Conservation (phyloP, 2,888 invertebrate genomes). For the Mechanitis mazaeus region DNA sequence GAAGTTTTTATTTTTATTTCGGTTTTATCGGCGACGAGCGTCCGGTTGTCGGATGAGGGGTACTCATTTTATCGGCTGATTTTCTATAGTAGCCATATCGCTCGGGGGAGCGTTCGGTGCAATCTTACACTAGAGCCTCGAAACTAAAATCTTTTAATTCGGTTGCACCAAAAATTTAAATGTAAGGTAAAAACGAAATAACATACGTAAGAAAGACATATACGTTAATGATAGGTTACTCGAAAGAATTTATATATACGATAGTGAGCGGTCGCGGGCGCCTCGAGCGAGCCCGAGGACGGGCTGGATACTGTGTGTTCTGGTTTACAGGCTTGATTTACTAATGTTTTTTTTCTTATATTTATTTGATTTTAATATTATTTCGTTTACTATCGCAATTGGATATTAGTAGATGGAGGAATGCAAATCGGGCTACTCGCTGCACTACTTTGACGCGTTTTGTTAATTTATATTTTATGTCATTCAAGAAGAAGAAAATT, state of each 20-base stretch:
- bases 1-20: constrained; percentile 34
- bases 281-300: constrained; percentile 26
- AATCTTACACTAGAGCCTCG: constrained; percentile 2
- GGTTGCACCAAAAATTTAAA: constrained; percentile 67
- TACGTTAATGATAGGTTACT: constrained; percentile 73
- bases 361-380: too few relatives aligned
- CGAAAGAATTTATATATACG: constrained; percentile 67
- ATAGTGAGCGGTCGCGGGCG: constrained; percentile 34
- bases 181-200: constrained; percentile 67
- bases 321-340: constrained; percentile 1
- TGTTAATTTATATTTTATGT: constrained; percentile 42
- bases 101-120: constrained; percentile 1
- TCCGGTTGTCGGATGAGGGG: not conserved
- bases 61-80: constrained; percentile 1
- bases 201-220: constrained; percentile 78
- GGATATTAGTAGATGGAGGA: not conserved
- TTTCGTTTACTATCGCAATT: constrained; percentile 2
- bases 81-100: constrained; percentile 8
- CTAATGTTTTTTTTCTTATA: not conserved
- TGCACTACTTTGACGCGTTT: constrained; percentile 35
- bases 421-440: constrained; percentile 31
- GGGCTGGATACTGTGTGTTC: not conserved
- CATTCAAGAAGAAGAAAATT: constrained; percentile 48
- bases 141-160: constrained; percentile 44
- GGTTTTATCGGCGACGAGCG: constrained; percentile 29